Conservation (phyloP, 1,140 invertebrate genomes). For the Pollicipes pollicipes region DNA sequence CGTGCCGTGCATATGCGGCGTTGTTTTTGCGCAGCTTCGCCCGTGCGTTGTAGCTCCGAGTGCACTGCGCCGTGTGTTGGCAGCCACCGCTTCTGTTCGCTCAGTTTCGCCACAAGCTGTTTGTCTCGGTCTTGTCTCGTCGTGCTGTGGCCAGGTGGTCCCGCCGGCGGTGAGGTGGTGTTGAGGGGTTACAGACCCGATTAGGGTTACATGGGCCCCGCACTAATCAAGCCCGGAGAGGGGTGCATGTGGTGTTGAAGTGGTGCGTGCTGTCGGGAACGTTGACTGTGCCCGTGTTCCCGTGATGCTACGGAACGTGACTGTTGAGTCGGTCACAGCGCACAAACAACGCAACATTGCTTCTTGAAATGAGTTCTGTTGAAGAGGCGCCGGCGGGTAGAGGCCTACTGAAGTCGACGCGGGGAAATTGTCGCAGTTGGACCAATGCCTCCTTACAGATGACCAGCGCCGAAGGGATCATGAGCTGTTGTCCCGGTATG, state of each 20-base stretch:
- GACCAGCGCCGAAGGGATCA: not conserved
- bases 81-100: not conserved
- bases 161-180: not conserved
- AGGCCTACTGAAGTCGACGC: not conserved
- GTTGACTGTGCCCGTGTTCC: not conserved
- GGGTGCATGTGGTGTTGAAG: not conserved
- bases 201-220: not conserved
- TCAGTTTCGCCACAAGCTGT: not conserved
- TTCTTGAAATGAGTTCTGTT: not conserved
- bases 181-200: not conserved
- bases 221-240: not conserved
- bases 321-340: not conserved
- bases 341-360: not conserved
- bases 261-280: not conserved
- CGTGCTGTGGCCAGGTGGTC: not conserved
- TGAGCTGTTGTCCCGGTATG: not conserved
- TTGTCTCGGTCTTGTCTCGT: not conserved
- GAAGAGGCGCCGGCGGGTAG: not conserved
- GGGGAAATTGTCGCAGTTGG: not conserved
- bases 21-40: not conserved
- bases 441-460: not conserved
- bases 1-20: not conserved
- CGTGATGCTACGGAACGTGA: not conserved
- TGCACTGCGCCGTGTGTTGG: not conserved
- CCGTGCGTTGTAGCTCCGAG: not conserved